Evolutionary conservation across 2,888 invertebrate genomes (phyloP), one percentile per base, ranked within the genome.

Genomic region (Nasonia oneida): DNA sequence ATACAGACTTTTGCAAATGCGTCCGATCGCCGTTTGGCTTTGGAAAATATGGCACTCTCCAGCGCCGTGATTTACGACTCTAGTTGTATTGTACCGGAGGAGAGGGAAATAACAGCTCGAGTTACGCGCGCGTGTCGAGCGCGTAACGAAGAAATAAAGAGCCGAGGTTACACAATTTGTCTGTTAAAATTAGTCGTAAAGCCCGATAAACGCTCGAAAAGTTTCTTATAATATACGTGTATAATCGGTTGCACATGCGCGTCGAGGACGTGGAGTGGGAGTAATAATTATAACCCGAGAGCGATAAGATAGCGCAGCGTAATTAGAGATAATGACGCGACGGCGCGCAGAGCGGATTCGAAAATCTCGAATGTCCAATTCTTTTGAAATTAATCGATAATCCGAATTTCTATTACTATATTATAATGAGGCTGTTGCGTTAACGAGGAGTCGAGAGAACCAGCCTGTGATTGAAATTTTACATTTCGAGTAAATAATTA

Each of bases 241-340:
- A n/a, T 23, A 29, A 29, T 18, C 3, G 61, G 8, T 75, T 64
- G 61, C 78, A 33, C 47, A 47, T n/a, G 53, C 57, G 39, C 50
- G 10, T 14, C 18, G 37, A 50, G 37, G 73, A 23, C 14, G n/a
- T 23, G 15, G 5, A 57, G 57, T 57, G 57, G 47, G 33, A 75
- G 53, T 42, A 67, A 79, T 84, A 67, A 84, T 75, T 74, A 79
- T 73, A 79, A 73, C 57, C 1, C 0, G 50, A 29, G 53, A 61
- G n/a, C 50, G 80, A 84, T 84, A 84, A 84, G 80, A 80, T 80
- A 80, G 78, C 18, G 57, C 57, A 3, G 42, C 29, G 23, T 73
- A 64, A 78, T 83, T 78, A 39, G 29, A 75, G 75, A 78, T 83
- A 78, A 78, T 73, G 47, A 8, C 18, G 39, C 77, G 53, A 77